Evolutionary conservation across 2,113 vertebrate genomes (phyloP).

Genomic region (Lophotis ruficrista): DNA sequence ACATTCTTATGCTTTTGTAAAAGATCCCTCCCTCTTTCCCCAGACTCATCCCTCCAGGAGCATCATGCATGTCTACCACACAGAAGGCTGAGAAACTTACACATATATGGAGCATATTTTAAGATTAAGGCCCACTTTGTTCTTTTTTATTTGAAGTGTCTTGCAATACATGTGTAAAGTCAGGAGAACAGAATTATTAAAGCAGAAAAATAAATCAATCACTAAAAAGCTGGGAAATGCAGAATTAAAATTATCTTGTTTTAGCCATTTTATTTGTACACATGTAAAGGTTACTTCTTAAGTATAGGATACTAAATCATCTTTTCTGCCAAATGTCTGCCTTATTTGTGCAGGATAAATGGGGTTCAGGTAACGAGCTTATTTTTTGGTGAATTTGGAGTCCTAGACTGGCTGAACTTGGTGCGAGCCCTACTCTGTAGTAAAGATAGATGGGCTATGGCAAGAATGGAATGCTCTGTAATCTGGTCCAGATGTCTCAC

Average conservation of each 20-base stretch:
- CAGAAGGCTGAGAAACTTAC: background rate
- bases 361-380: background rate
- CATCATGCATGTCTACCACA: background rate
- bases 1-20: background rate
- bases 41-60: rapidly evolving
- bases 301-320: background rate
- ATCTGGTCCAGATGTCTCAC: background rate
- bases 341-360: background rate
- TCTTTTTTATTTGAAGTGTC: background rate
- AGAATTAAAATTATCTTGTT: background rate
- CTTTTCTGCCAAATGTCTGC: background rate
- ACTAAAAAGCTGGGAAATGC: background rate
- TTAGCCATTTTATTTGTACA: background rate
- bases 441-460: background rate
- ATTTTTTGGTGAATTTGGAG: background rate
- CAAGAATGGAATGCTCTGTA: background rate
- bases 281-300: background rate
- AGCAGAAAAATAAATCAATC: background rate
- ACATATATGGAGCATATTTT: background rate
- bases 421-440: background rate
- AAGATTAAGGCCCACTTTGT: background rate
- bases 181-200: background rate
- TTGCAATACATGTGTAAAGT: background rate
- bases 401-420: background rate
- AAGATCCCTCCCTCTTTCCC: background rate